A percentile compares a stretch with the other conserved stretches of the same genome.
Conservation (phyloP, 2,888 invertebrate species). For the Eucera pruinosa region DNA sequence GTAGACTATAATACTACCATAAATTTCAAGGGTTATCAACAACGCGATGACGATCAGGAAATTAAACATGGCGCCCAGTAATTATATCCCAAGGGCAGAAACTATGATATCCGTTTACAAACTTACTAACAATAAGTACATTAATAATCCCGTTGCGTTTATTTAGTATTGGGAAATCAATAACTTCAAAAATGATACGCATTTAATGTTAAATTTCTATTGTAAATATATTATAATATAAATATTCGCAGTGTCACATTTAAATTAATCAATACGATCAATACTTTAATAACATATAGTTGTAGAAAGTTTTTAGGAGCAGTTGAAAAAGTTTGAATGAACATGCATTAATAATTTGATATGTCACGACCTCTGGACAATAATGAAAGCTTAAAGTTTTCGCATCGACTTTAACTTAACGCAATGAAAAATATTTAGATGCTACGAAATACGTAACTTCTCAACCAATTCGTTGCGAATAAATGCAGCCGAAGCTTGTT, state of each 20-base stretch:
- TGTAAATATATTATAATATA: too few relatives aligned
- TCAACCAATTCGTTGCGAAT: not conserved
- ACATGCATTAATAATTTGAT: not conserved
- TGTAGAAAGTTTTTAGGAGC: not conserved
- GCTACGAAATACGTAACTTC: too few relatives aligned
- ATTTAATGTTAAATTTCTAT: not conserved
- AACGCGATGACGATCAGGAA: not conserved
- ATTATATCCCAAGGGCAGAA: conserved; percentile 18
- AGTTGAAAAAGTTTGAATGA: conserved; percentile 2
- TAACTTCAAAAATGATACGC: not conserved
- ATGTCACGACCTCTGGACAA: not conserved
- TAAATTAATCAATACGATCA: not conserved
- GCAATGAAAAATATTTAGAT: not conserved
- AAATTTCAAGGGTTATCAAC: too few relatives aligned
- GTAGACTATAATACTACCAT: not conserved
- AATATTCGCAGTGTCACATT: not conserved
- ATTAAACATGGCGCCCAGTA: conserved; percentile 13
- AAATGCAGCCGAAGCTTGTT: too few relatives aligned
- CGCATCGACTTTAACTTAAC: conserved; percentile 1
- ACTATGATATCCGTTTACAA: not conserved
- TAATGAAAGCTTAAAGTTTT: not conserved
- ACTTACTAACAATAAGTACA: conserved; percentile 11
- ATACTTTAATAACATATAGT: not conserved
- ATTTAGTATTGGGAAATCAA: not conserved
- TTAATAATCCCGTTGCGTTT: not conserved